Base-by-base conservation (phyloP, 1,140 invertebrate species). In the Chymomyza costata region DNA sequence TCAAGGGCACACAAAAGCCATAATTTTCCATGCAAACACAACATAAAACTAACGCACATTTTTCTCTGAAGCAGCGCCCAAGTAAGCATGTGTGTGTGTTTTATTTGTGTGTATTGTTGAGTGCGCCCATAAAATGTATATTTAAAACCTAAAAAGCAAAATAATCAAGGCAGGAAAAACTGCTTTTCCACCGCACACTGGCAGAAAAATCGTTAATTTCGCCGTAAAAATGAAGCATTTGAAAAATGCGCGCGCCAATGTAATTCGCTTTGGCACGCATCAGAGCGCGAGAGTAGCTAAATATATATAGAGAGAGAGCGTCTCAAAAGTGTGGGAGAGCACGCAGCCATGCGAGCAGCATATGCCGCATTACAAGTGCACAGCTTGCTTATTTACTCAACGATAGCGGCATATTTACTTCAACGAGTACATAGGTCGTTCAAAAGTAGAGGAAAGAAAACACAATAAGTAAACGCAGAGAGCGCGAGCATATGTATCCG, bases 201-300 rank as follows among this genome's bases (percentile, higher is more conserved):
- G 44, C 50, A 58, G 54, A 76, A 80, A 80, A 80, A 80, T 80
- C 74, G 68, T 80, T 80, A 80, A 65, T 80, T 80, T 73, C 74
- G 73, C 74, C 68, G 68, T 81, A 78, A 80, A 78, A 76, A 66
- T 6, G 31, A 73, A 51, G 25, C 64, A 73, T 78, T 80, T 80
- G 55, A 80, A 80, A 74, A 78, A 67, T 80, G 74, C 73, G 73
- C 73, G 73, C 73, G 67, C 65, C 64, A 71, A 67, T 66, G 54
- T 70, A 71, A 80, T 78, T 80, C 73, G 73, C 73, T 73, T 39
- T 47, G 40, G 17, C 37, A 51, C 37, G 60, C 54, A 64, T 31
- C 50, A 66, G 34, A 10, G 31, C 34, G 2, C 34, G 21, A 56
- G n/a, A 30, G 32, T 17, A 48, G 44, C n/a, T n/a, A n/a, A n/a